These are phyloP conservation scores for Ruditapes philippinarum DNA, from an alignment of 1,140 invertebrate genomes.

Conservation along the genomic window DNA sequence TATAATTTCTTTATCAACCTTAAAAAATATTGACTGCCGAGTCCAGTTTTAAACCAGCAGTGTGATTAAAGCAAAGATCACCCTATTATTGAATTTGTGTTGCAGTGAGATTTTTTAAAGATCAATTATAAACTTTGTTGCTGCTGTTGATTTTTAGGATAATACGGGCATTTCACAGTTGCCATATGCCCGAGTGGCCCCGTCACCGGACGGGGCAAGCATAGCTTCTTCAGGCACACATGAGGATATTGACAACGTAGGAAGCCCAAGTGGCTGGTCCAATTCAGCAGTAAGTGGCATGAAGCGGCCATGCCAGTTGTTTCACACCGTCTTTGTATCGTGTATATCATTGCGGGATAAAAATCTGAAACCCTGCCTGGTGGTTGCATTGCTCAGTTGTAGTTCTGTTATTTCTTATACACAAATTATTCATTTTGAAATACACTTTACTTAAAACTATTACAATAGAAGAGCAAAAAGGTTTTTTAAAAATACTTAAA, in stretches of 20 bases:
- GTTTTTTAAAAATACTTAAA: too few relatives aligned
- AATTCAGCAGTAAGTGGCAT: slow-evolving; percentile 93
- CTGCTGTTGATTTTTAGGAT: slow-evolving; percentile 76
- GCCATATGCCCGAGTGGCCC: slow-evolving; percentile 90
- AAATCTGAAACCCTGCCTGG: slow-evolving; percentile 35
- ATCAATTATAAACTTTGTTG: slow-evolving; percentile 46
- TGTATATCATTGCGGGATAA: slow-evolving; percentile 8
- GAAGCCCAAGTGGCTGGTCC: slow-evolving; percentile 89
- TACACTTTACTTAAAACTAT: too few relatives aligned
- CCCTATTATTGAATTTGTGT: too few relatives aligned
- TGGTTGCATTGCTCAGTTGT: slow-evolving; percentile 54
- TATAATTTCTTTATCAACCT: too few relatives aligned
- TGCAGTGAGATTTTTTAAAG: too few relatives aligned
- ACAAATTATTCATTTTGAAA: not conserved
- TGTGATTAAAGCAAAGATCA: too few relatives aligned
- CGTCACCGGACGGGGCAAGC: slow-evolving; percentile 93
- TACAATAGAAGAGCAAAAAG: too few relatives aligned
- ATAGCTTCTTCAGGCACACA: slow-evolving; percentile 91
- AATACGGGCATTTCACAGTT: slow-evolving; percentile 88
- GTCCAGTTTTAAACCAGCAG: too few relatives aligned
- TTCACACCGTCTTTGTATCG: slow-evolving; percentile 57
- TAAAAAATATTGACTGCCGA: too few relatives aligned
- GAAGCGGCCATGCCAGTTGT: slow-evolving; percentile 89
- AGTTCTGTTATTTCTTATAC: slow-evolving; percentile 21
- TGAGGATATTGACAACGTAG: slow-evolving; percentile 96